A percentile compares a stretch with the other conserved stretches of the same genome.
Conservation (phyloP, 2,888 invertebrate genomes). For the Heliconius erato region DNA sequence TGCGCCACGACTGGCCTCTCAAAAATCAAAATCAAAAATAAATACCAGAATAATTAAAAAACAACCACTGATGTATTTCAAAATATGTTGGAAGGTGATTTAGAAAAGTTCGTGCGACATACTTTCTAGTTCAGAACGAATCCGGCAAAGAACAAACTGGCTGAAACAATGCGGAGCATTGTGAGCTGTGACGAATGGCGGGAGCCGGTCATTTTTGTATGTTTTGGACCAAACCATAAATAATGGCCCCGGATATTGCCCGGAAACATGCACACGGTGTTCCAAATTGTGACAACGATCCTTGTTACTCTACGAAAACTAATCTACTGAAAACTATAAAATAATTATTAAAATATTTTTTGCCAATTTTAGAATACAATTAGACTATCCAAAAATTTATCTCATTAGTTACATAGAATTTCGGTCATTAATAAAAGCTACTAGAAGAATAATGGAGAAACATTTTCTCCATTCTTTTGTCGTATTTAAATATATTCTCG, state of each 20-base stretch:
- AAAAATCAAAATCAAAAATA: too few species aligned
- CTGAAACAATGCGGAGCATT: conserved; percentile 79
- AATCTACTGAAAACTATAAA: conserved; percentile 39
- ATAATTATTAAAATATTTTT: neutral
- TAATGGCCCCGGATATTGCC: conserved; percentile 79
- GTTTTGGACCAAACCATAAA: conserved; percentile 80
- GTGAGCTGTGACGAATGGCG: conserved; percentile 79
- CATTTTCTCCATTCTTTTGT: too few species aligned
- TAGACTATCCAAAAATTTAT: neutral
- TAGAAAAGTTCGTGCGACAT: neutral
- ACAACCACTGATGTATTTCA: neutral
- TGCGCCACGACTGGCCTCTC: too few species aligned
- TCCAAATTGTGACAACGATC: conserved; percentile 75
- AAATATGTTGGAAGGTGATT: neutral
- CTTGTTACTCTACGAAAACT: conserved; percentile 62
- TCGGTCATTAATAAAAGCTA: neutral
- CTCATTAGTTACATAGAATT: neutral
- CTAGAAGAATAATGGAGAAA: neutral
- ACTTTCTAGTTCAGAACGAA: conserved; percentile 39
- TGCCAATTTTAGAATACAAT: neutral
- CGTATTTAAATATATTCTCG: neutral
- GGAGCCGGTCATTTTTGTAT: conserved; percentile 77
- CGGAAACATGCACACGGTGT: conserved; percentile 77
- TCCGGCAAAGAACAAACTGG: conserved; percentile 65
- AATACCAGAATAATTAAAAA: neutral